Evolutionary conservation across 2,113 vertebrate genomes (phyloP), one percentile per base, ranked within the genome.

Genomic region (Trematomus loennbergii): DNA sequence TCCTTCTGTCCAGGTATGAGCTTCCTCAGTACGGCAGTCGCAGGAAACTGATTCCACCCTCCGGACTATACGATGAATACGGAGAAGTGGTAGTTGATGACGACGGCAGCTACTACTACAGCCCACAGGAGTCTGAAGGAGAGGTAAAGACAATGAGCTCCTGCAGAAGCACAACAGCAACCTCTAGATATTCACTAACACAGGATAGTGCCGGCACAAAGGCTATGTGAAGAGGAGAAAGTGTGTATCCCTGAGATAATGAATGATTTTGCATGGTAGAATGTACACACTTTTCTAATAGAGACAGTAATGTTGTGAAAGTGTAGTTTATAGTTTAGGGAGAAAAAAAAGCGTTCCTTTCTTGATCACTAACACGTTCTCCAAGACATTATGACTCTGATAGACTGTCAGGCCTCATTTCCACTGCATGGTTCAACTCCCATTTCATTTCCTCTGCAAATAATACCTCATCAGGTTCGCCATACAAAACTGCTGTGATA

Each of bases 1-100:
- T n/a, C 12, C 75, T 86, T 78, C 76, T n/a, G 87, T 91, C 29
- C 94, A 99, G 98, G 90, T 99, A 99, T 63, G 98, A 99, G 61
- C 95, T 98, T 88, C 98, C 98, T 72, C 97, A 98, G 64, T 99
- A 99, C 0, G 97, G 98, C 90, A 99, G 98, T 87, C 97, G 97
- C 15, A 96, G 97, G 46, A 96, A 98, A 61, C 72, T 99, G 88
- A 94, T 99, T 81, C 97, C 98, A 2, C 97, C 98, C 0, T 87
- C 95, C 0, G 97, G 96, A 40, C 95, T 96, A 88, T 99, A 96
- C 1, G 97, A 99, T 13, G 98, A 99, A 79, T 99, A 98, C 2
- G 98, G 98, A 46, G 98, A 99, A 75, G 96, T 98, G 0, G 92
- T 98, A n/a, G 95, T 96, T 46, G 97, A 99, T 75, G 95, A 94